Conservation (phyloP, 2,113 vertebrate species). For the Hippotragus niger region DNA sequence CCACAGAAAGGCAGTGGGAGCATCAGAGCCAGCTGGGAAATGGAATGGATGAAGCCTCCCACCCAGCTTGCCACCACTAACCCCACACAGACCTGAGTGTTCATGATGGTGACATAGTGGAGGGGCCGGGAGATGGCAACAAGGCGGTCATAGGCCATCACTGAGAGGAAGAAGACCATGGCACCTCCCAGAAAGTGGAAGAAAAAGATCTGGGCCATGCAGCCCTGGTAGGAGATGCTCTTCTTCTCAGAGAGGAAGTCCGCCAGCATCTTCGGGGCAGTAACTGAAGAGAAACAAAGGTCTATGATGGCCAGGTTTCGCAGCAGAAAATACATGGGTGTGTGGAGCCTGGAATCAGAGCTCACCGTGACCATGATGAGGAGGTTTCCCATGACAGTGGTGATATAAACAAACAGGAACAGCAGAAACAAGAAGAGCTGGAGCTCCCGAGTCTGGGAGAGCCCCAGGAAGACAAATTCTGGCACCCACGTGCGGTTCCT, state of each 20-base stretch:
- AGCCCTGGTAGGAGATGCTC: background rate
- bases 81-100: background rate
- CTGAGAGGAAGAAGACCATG: background rate
- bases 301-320: background rate
- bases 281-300: background rate
- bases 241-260: background rate
- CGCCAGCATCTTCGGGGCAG: background rate
- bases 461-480: constrained; percentile 59
- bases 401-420: constrained; percentile 54
- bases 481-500: background rate
- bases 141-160: background rate
- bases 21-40: background rate
- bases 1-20: background rate
- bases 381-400: constrained; percentile 37
- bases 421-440: constrained; percentile 46
- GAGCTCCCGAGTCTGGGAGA: constrained; percentile 14
- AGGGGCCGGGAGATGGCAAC: background rate
- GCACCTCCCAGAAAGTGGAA: background rate
- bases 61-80: background rate
- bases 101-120: background rate
- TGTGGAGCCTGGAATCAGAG: background rate
- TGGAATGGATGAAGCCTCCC: background rate
- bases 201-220: background rate
- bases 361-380: constrained; percentile 47
- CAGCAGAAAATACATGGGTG: constrained; percentile 40